Evolutionary conservation across 2,888 invertebrate genomes (phyloP), one percentile per base, ranked within the genome.

Genomic region (Anticlea derivata): DNA sequence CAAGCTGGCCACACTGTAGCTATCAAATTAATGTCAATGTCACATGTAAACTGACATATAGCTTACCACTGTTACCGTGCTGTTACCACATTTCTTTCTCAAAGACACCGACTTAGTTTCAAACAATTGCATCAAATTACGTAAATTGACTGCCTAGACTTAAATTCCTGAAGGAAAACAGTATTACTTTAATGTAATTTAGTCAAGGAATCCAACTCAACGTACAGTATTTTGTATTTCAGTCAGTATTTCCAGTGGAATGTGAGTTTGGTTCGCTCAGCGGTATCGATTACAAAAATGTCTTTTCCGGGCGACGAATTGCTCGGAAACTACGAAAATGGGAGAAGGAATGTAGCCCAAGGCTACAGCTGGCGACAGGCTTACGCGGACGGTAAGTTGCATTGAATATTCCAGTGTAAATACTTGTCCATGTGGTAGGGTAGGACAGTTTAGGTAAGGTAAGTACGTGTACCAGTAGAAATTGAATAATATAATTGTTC

Each of bases 361-460:
- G 63, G 63, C 12, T 64, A 63, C 20, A 73, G 80, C 2, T 66
- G 86, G 35, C 73, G 72, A 12, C 75, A 83, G 58, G 84, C 87
- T 0, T 87, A 75, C 54, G 67, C 76, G 45, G 68, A 83, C 61
- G 86, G 88, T 88, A 61, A 80, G 80, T 58, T 58, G 31, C 38
- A 50, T 53, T 57, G 5, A 54, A 12, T 35, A 48, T 8, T 33
- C 34, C 48, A 38, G 12, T 44, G 22, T 6, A 11, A 29, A 13
- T 11, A 31, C 27, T 10, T 31, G 33, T 20, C 20, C 10, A 29
- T 26, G 20, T 24, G 1, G n/a, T n/a, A n/a, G n/a, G n/a, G n/a
- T n/a, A n/a, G n/a, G n/a, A n/a, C n/a, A n/a, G n/a, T n/a, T n/a
- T n/a, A n/a, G n/a, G n/a, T n/a, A n/a, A n/a, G n/a, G n/a, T n/a